phyloP scores from a whole-genome alignment of 2,888 invertebrate species.

The Polietes domitor region DNA sequence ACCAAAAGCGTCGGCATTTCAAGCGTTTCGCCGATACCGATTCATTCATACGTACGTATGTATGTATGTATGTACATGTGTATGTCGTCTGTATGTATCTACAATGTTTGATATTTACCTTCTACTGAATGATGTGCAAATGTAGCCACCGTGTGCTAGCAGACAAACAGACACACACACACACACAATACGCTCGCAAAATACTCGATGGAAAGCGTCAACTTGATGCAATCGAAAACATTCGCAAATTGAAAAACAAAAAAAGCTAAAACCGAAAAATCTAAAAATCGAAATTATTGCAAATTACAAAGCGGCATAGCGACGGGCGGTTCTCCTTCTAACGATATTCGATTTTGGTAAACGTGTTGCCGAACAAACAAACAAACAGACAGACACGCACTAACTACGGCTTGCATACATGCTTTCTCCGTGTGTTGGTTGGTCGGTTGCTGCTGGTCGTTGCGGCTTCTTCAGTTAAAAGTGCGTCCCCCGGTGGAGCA shows the following conservation, averaged over 20 bases:
- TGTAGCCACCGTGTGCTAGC: not conserved
- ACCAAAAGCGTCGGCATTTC: slow-evolving; percentile 45
- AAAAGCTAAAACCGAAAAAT: not conserved
- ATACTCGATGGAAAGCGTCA: slow-evolving; percentile 4
- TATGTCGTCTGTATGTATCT: not conserved
- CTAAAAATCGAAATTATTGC: not conserved
- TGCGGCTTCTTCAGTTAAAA: slow-evolving; percentile 12
- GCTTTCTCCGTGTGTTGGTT: not conserved
- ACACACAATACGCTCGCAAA: not conserved
- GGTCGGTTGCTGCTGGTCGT: not conserved
- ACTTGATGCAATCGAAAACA: not conserved
- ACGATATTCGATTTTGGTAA: not conserved
- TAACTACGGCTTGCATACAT: not conserved
- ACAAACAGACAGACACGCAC: not conserved
- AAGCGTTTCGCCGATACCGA: not conserved
- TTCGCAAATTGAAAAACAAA: not conserved
- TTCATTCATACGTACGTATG: not conserved
- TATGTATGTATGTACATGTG: not conserved
- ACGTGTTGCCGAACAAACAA: no score
- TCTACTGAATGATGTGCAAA: not conserved
- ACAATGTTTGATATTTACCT: not conserved
- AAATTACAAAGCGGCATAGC: not conserved
- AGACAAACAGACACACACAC: not conserved
- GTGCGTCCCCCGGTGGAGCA: slow-evolving; percentile 30
- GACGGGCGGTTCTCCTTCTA: not conserved